phyloP scores from a whole-genome alignment of 1,140 invertebrate genomes.

The Drosophila chauvacae region DNA sequence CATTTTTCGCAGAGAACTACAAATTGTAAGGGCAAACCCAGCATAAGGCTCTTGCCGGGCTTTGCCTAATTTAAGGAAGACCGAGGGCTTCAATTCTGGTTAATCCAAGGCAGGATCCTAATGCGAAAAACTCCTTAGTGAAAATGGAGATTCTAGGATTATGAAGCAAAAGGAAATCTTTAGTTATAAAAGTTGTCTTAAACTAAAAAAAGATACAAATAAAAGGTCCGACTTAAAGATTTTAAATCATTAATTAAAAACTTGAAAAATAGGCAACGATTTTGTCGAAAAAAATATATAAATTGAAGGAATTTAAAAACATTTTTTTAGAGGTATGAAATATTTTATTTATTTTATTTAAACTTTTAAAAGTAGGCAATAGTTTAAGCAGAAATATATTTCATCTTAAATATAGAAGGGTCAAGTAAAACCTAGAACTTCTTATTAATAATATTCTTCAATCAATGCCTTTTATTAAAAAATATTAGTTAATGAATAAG shows the following conservation, averaged over 20 bases:
- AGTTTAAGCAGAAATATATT: neutral
- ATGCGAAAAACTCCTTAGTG: constrained; percentile 25
- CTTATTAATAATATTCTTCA: too few species aligned
- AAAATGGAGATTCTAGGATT: neutral
- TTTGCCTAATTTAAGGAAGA: constrained; percentile 27
- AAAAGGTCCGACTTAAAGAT: too few species aligned
- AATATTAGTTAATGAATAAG: too few species aligned
- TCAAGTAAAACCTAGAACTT: too few species aligned
- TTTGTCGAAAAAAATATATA: too few species aligned
- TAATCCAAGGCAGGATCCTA: constrained; percentile 20
- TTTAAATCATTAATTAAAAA: neutral
- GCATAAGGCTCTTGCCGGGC: neutral
- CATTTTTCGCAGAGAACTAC: constrained; percentile 42
- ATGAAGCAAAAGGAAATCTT: too few species aligned
- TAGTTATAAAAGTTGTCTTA: neutral
- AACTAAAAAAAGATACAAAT: neutral
- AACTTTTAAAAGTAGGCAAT: neutral
- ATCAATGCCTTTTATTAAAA: too few species aligned
- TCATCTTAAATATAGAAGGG: too few species aligned
- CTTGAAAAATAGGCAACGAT: too few species aligned
- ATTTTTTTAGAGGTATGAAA: neutral
- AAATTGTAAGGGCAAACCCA: constrained; percentile 40
- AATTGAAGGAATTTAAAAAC: too few species aligned
- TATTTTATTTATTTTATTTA: neutral
- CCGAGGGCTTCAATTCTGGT: constrained; percentile 4